phyloP scores from a whole-genome alignment of 2,888 invertebrate species.

The Euproctis similis region DNA sequence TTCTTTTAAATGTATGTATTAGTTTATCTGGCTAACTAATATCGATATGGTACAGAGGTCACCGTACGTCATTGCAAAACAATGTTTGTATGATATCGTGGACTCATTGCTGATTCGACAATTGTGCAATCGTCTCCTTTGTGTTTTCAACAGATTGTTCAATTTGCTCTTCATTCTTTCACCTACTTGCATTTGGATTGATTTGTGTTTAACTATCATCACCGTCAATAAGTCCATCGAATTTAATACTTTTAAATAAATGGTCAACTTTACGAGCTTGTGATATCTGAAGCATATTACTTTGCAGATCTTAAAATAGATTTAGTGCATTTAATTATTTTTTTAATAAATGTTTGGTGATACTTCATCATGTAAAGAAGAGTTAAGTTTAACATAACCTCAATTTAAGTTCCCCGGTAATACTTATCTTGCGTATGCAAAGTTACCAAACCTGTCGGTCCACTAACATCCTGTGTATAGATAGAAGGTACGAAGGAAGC shows the following conservation, averaged over 20 bases:
- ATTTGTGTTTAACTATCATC: constrained; percentile 7
- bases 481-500: constrained; percentile 66
- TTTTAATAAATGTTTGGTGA: no score
- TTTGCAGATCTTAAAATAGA: no score
- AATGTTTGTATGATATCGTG: constrained; percentile 34
- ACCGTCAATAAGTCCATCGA: constrained; percentile 1
- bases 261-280: no score
- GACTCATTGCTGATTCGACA: constrained; percentile 30
- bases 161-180: constrained; percentile 40
- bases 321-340: no score
- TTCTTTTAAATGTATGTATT: background rate
- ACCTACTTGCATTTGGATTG: constrained; percentile 25
- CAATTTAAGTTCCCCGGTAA: constrained; percentile 6
- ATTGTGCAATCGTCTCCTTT: constrained; percentile 57
- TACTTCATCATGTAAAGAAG: no score
- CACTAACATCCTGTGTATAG: constrained; percentile 62
- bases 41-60: constrained; percentile 18
- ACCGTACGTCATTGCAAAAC: constrained; percentile 37
- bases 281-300: no score
- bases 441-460: constrained; percentile 34
- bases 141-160: constrained; percentile 43
- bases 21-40: background rate
- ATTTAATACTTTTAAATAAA: background rate
- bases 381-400: no score
- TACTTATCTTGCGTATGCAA: constrained; percentile 14